Base-by-base conservation (phyloP, 2,888 invertebrate genomes). In the Ditylenchus weischeri region DNA sequence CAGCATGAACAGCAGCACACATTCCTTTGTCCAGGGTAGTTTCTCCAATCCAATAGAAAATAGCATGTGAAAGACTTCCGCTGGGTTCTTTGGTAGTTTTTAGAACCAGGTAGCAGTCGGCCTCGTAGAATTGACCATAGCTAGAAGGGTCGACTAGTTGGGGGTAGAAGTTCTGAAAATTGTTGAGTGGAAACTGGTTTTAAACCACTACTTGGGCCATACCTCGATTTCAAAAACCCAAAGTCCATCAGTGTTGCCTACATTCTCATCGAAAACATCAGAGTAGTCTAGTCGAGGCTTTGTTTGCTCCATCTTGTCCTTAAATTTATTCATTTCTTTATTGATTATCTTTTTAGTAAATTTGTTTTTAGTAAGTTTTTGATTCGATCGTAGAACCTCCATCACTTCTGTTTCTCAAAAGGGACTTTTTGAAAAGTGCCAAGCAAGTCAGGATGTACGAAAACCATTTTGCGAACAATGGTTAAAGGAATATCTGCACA, bases 11-110 rank as follows among this genome's bases (percentile, higher is more conserved):
- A 6, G 98, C 94, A 1, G 94, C 90, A 85, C 93, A 93, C 0
- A 93, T 93, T 78, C 91, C 89, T 85, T 95, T 95, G 85, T 94
- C 94, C 84, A 94, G 84, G 90, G 84, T 77, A 5, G 80, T 74
- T 60, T 90, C 91, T 47, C 98, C 98, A 79, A 99, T 98, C 98
- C 96, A 98, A 85, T 95, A 99, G 86, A 90, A 98, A 80, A 99
- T 99, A 78, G 92, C 90, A 93, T 96, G 96, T 65, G 88, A 88
- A 8, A 95, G 85, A 66, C 90, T 90, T 15, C 91, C 84, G n/a
- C 63, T 72, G 2, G 60, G 19, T n/a, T 77, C 79, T 51, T 66
- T 62, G 3, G 74, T 76, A 10, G 80, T 78, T 51, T 78, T 78
- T 51, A 82, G 69, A 4, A 99, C 88, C 77, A 99, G 95, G 84